Evolutionary conservation across 2,797 vertebrate species (phyloP), one percentile per base, ranked within the genome.

Genomic region (Danionella dracula): DNA sequence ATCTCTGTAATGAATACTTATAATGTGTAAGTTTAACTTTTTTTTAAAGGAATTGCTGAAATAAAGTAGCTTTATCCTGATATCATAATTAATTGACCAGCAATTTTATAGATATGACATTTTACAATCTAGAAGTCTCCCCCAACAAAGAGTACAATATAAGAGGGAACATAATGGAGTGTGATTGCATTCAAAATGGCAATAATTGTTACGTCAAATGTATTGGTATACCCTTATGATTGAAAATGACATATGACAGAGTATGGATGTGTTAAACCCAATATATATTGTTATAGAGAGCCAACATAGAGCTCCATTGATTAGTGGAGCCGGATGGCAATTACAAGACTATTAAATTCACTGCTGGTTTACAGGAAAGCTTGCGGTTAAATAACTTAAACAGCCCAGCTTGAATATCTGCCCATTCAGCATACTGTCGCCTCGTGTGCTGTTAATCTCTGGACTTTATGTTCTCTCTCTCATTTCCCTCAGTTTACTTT

Each of bases 381-480:
- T 32, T 49, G 55, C 64, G 45, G 51, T 68, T 68, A 72, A 46
- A 55, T 57, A 42, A 49, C 38, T 51, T 44, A 62, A 68, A 68
- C 37, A 63, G 50, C 48, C 48, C 13, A 63, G 51, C 42, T 63
- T 55, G 57, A 55, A 35, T 56, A 57, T 68, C 58, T 68, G 70
- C 53, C 51, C 27, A 63, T 55, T 68, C 70, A 72, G 65, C 70
- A 57, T 29, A 13, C 29, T 31, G 10, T 49, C 44, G 8, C 57
- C 51, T 57, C 50, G 49, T 50, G 31, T 32, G 29, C 9, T 23
- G 49, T 54, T 66, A 29, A 60, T 27, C 34, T 60, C 40, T 55
- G 49, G 23, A 19, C 15, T 46, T 44, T 12, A 44, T 53, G 15
- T 42, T 60, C 51, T 46, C 10, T 19, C 20, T 49, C 41, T 50